Conservation (phyloP, 2,113 vertebrate genomes). For the Martes martes region DNA sequence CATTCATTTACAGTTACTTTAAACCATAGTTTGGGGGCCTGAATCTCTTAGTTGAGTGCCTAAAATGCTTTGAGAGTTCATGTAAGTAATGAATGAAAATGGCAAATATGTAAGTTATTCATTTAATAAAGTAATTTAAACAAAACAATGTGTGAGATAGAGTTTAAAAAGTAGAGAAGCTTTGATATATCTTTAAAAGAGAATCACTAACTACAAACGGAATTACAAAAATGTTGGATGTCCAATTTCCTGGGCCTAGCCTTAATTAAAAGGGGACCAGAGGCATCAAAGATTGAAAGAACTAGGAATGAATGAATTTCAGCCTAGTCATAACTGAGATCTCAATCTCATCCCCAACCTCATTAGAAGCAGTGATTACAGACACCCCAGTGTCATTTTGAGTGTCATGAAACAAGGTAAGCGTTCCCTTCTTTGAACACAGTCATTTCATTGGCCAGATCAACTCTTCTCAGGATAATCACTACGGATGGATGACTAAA, state of each 20-base stretch:
- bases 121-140: neutral
- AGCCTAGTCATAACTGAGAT: conserved; percentile 61
- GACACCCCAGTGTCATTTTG: conserved; percentile 49
- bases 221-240: neutral
- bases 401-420: conserved; percentile 53
- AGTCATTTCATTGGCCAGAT: conserved; percentile 58
- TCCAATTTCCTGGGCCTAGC: neutral
- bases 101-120: neutral
- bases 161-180: neutral
- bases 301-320: neutral
- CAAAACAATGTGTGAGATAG: neutral
- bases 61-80: neutral
- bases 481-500: conserved; percentile 58
- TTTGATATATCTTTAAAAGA: neutral
- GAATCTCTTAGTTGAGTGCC: neutral
- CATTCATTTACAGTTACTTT: neutral
- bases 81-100: neutral
- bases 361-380: conserved; percentile 43
- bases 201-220: neutral
- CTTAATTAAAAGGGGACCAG: neutral
- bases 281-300: neutral
- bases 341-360: conserved; percentile 50
- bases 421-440: conserved; percentile 48
- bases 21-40: neutral
- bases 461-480: conserved; percentile 63